phyloP scores from a whole-genome alignment of 2,797 vertebrate species.

The Apogon talboti region DNA sequence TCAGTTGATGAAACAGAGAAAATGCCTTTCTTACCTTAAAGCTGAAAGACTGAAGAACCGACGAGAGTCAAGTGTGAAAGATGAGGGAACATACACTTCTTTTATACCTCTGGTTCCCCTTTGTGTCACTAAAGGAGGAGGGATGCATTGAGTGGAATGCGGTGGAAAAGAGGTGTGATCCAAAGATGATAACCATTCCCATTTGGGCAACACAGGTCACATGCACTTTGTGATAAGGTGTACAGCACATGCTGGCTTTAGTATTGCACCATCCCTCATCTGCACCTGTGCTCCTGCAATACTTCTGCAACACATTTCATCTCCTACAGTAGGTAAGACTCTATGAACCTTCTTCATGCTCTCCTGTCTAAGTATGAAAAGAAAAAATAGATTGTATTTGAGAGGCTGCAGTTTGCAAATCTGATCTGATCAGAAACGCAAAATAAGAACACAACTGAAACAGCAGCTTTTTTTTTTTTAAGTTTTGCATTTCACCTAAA shows the following conservation, averaged over 20 bases:
- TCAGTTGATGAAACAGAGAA: not conserved
- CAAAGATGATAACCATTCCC: slow-evolving; percentile 59
- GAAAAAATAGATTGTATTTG: not conserved
- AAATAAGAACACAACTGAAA: not conserved
- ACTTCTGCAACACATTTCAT: slow-evolving; percentile 33
- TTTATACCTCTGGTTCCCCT: slow-evolving; percentile 73
- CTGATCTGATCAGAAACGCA: too few relatives aligned
- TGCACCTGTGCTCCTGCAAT: slow-evolving; percentile 32
- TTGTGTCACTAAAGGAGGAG: slow-evolving; percentile 57
- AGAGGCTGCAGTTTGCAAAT: not conserved
- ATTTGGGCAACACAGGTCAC: slow-evolving; percentile 54
- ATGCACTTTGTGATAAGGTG: slow-evolving; percentile 57
- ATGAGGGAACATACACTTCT: slow-evolving; percentile 58
- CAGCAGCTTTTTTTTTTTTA: not conserved
- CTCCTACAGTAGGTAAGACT: slow-evolving; percentile 60
- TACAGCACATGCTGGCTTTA: slow-evolving; percentile 40
- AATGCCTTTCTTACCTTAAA: slow-evolving; percentile 61
- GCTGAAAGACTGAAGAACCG: slow-evolving; percentile 17
- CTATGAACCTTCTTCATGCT: slow-evolving; percentile 4
- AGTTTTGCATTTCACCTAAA: not conserved
- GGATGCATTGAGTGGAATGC: slow-evolving; percentile 63
- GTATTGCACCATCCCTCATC: slow-evolving; percentile 42
- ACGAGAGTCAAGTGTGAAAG: slow-evolving; percentile 36
- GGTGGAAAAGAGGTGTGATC: slow-evolving; percentile 73
- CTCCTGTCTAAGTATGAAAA: not conserved